Percentiles rank a stretch among this genome's conserved stretches.
These are phyloP conservation scores for Drosophila kuntzei DNA, from an alignment of 2,888 invertebrate species.

Conservation along the genomic window DNA sequence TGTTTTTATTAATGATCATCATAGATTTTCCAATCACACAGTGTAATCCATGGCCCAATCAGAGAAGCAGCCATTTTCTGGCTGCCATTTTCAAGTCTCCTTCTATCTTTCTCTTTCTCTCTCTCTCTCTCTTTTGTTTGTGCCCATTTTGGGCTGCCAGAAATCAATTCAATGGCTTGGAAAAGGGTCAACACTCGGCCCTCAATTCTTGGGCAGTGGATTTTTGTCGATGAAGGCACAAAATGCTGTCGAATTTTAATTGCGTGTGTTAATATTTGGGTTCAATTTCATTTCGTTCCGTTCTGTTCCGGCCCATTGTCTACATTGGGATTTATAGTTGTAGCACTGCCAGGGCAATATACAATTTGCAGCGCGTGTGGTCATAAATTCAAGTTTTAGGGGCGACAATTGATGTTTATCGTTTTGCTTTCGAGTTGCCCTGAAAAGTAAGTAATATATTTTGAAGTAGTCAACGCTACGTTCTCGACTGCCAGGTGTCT, in stretches of 20 bases:
- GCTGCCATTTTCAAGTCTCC: conserved; percentile 22
- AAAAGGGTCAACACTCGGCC: conserved; percentile 69
- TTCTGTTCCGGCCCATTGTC: conserved; percentile 14
- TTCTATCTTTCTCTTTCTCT: conserved; percentile 7
- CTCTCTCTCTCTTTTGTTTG: conserved; percentile 10
- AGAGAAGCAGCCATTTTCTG: conserved; percentile 31
- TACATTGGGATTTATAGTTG: conserved; percentile 67
- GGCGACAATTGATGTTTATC: conserved; percentile 64
- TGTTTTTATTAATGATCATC: conserved; percentile 77
- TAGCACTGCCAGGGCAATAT: conserved; percentile 26
- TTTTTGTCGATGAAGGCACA: conserved; percentile 44
- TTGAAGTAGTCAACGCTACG: conserved; percentile 21
- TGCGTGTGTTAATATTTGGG: conserved; percentile 74
- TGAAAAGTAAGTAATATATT: conserved; percentile 36
- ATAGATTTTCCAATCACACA: conserved; percentile 74
- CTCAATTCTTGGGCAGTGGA: conserved; percentile 40
- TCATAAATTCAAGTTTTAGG: conserved; percentile 57
- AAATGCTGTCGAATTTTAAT: conserved; percentile 68
- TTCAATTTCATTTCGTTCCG: conserved; percentile 11
- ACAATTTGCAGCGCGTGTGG: conserved; percentile 44
- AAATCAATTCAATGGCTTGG: conserved; percentile 76
- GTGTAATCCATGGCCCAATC: conserved; percentile 52
- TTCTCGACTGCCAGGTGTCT: conserved; percentile 62
- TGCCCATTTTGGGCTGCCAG: conserved; percentile 27
- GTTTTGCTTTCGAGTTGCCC: conserved; percentile 10